These are phyloP conservation scores for Rhagium mordax DNA, from an alignment of 2,888 invertebrate genomes.

Conservation along the genomic window DNA sequence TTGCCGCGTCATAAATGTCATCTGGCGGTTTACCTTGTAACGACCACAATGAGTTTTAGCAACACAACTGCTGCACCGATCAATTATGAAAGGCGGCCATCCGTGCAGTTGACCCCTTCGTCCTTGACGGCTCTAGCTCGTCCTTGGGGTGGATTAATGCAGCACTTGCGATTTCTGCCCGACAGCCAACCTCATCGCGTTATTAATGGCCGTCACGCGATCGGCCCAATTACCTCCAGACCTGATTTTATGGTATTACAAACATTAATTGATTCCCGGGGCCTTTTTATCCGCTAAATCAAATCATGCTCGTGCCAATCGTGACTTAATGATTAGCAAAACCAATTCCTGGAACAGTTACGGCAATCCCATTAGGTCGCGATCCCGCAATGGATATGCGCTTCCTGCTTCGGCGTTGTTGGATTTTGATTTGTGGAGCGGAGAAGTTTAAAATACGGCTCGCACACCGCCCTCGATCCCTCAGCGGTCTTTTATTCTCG, in stretches of 20 bases:
- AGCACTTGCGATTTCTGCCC: slow-evolving; percentile 51
- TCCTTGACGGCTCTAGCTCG: slow-evolving; percentile 39
- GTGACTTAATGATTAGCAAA: neutral
- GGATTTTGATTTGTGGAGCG: neutral
- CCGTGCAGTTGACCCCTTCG: slow-evolving; percentile 16
- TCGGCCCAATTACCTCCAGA: slow-evolving; percentile 7
- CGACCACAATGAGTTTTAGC: no score
- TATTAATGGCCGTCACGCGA: slow-evolving; percentile 11
- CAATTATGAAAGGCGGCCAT: neutral
- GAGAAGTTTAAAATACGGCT: no score
- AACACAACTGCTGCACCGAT: no score
- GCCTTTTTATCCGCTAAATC: neutral
- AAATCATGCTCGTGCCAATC: neutral
- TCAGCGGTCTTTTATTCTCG: neutral
- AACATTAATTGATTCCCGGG: slow-evolving; percentile 11
- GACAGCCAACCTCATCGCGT: slow-evolving; percentile 8
- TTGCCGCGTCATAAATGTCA: no score
- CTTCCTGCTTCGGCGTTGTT: neutral
- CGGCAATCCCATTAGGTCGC: neutral
- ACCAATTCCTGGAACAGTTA: neutral
- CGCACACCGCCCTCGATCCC: neutral
- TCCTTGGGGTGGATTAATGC: slow-evolving; percentile 51
- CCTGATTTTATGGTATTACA: neutral
- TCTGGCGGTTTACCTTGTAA: no score
- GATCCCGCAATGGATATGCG: neutral